These are phyloP conservation scores for Diaprepes abbreviatus DNA, from an alignment of 2,888 invertebrate genomes.

Conservation along the genomic window DNA sequence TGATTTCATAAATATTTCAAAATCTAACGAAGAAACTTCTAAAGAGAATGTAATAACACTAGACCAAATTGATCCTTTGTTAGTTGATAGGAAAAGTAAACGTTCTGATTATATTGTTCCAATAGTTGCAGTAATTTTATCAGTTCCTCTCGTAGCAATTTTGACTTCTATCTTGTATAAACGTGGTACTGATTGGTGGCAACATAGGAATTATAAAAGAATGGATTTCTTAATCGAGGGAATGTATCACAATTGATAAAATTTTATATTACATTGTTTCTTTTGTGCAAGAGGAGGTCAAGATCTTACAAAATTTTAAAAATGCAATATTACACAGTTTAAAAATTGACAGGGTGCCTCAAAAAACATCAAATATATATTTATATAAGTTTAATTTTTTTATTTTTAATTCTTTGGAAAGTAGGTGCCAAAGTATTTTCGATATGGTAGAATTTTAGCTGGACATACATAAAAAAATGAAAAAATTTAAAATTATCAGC, in stretches of 20 bases:
- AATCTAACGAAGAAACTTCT: constrained; percentile 9
- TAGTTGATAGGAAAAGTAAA: constrained; percentile 52
- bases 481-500: too few relatives aligned
- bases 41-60: constrained; percentile 20
- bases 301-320: too few relatives aligned
- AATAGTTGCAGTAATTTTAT: constrained; percentile 79
- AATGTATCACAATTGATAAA: constrained; percentile 83
- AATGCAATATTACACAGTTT: too few relatives aligned
- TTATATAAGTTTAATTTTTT: too few relatives aligned
- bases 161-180: constrained; percentile 77
- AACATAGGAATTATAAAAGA: constrained; percentile 86
- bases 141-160: constrained; percentile 81
- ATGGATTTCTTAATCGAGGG: constrained; percentile 93
- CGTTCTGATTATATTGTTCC: constrained; percentile 80
- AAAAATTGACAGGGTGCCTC: too few relatives aligned
- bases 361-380: too few relatives aligned
- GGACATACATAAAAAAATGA: too few relatives aligned
- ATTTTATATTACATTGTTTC: too few relatives aligned
- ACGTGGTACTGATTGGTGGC: constrained; percentile 86
- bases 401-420: too few relatives aligned
- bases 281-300: too few relatives aligned
- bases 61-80: constrained; percentile 40
- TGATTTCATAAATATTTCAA: constrained; percentile 35
- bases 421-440: too few relatives aligned
- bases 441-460: too few relatives aligned